Evolutionary conservation across 53 echinoderm and acorn worm species (phyloP), one percentile per base, ranked within the genome.

Genomic region (Apostichopus leukothele): DNA sequence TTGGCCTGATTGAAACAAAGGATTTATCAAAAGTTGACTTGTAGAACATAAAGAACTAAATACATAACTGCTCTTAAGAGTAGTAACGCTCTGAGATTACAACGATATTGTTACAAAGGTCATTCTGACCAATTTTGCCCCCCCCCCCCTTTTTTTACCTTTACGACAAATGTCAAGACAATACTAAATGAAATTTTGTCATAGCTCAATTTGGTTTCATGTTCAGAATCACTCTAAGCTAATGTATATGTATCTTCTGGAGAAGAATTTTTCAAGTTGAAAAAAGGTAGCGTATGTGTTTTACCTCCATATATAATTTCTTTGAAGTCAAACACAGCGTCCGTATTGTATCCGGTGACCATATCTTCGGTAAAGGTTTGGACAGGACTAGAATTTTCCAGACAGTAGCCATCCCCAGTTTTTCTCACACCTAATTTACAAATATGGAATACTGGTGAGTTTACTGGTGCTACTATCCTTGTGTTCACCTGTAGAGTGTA

Each of bases 1-100:
- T 89, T 93, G 89, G 59, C 86, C 91, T 81, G 53, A 51, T 77
- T 53, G 81, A 54, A 5, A 59, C 1, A 54, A 79, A 79, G 23
- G 7, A 57, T 57, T 57, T 57, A 57, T 57, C 10, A 9, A 57
- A 57, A 10, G 39, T 39, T 39, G 3, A 39, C 39, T 39, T 39
- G 39, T 39, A 39, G 39, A 39, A 39, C 39, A 39, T 3, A 39
- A 39, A 39, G 3, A 39, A 39, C 39, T 39, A 39, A 39, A 39
- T 0, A 39, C 39, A 39, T 39, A 39, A 39, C 0, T 39, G 39
- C 39, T 39, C 39, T 0, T 3, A 3, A 39, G 3, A 39, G 39
- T 39, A 39, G 39, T 39, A 39, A 39, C 39, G 39, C 39, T 39
- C 39, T 39, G 39, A 39, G 39, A 0, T 39, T 39, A 39, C 39